Conservation (phyloP, 2,797 vertebrate species). For the Galaxias olidus region DNA sequence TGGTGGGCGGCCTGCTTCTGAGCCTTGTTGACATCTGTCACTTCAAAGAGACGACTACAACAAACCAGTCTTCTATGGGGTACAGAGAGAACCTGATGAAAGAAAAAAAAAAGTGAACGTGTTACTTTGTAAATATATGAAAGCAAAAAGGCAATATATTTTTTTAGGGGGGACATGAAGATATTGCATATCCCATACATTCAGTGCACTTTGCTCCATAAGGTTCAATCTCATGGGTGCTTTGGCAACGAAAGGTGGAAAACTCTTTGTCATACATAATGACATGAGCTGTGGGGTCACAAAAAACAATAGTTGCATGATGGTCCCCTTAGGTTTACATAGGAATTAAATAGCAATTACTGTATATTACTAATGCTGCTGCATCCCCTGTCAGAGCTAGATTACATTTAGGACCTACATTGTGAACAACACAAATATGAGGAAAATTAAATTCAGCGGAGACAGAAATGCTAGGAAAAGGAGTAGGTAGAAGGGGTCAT, state of each 20-base stretch:
- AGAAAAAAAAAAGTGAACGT: background rate
- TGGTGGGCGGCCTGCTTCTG: conserved; percentile 98
- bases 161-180: too few relatives aligned
- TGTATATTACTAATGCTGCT: background rate
- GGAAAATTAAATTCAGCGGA: too few relatives aligned
- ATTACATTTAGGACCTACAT: background rate
- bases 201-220: too few relatives aligned
- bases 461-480: too few relatives aligned
- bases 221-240: too few relatives aligned
- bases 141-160: too few relatives aligned
- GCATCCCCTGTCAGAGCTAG: background rate
- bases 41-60: conserved; percentile 98
- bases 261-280: too few relatives aligned
- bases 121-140: too few relatives aligned
- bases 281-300: too few relatives aligned
- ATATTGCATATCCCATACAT: too few relatives aligned
- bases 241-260: too few relatives aligned
- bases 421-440: background rate
- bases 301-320: background rate
- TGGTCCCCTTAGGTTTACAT: conserved; percentile 7
- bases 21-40: conserved; percentile 93
- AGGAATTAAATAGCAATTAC: background rate
- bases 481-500: too few relatives aligned
- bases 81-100: conserved; percentile 89
- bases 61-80: conserved; percentile 96